Base-by-base conservation (phyloP, 37 sponge, comb jelly and placozoan species). In the Petrosia ficiformis region DNA sequence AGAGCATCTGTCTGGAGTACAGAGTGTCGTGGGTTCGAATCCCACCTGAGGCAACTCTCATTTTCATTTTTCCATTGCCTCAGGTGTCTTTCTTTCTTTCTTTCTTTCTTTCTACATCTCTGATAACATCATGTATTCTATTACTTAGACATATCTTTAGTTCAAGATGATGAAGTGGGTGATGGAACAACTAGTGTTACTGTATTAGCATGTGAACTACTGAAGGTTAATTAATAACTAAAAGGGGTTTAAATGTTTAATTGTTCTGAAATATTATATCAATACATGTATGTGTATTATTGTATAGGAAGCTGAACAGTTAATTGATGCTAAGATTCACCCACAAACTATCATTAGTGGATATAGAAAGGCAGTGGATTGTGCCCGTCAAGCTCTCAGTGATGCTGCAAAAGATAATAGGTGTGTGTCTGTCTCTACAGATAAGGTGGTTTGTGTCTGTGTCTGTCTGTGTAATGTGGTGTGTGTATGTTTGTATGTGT, bases 171-270 rank as follows among this genome's bases (percentile, higher is more conserved):
- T 74, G 93, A 95, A 60, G 99, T 98, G 0, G 99, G 99, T 3
- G 99, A 98, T 82, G 99, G 99, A 1, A 98, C 99, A 1, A 98
- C 99, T 25, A 89, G 90, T 80, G 99, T 98, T n/a, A 79, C 86
- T n/a, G 99, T 98, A 4, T 79, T 98, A 31, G 92, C 99, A 44
- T 84, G 90, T 35, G 99, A 98, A 72, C 89, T 98, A n/a, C 89
- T 98, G 39, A 87, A 86, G 80, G 93, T 92, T 66, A 70, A 68
- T 33, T 37, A 2, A 48, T 48, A 16, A 19, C 54, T 48, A 19
- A 10, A 48, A n/a, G n/a, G n/a, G n/a, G n/a, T n/a, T n/a, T n/a
- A n/a, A n/a, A n/a, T n/a, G n/a, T n/a, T n/a, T n/a, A n/a, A n/a
- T n/a, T n/a, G n/a, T n/a, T n/a, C n/a, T n/a, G n/a, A n/a, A n/a